phyloP scores from a whole-genome alignment of 2,797 vertebrate genomes.

The Liasis olivaceus region DNA sequence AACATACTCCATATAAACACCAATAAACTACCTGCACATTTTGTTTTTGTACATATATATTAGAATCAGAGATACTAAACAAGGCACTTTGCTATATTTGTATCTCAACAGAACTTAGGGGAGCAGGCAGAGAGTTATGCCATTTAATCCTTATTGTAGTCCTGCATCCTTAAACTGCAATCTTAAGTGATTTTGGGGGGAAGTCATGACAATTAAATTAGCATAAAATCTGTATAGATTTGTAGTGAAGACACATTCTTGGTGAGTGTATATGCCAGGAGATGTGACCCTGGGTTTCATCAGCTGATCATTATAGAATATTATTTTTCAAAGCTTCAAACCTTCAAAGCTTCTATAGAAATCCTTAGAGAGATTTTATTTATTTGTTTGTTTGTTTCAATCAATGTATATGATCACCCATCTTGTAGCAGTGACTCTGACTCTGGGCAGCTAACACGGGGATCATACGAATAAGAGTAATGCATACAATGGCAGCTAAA shows the following conservation, averaged over 20 bases:
- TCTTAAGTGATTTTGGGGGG: not conserved
- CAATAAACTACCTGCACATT: not conserved
- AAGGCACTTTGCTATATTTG: no score
- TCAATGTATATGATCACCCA: not conserved
- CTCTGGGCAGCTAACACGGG: not conserved
- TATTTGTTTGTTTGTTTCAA: not conserved
- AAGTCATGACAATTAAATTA: not conserved
- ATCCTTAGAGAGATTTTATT: not conserved
- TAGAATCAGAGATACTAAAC: not conserved
- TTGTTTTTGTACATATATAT: not conserved
- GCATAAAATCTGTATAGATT: not conserved
- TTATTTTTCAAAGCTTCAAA: not conserved
- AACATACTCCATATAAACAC: not conserved
- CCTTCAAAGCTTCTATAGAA: conserved; percentile 11
- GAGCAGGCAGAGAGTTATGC: not conserved
- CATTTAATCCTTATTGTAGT: not conserved
- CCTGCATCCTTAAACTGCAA: not conserved
- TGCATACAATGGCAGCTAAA: not conserved
- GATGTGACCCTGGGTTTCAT: not conserved
- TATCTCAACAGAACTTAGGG: not conserved
- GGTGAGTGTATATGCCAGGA: not conserved
- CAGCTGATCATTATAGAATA: not conserved
- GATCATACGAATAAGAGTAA: not conserved
- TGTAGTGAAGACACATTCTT: not conserved
- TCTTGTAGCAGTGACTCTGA: not conserved